These are phyloP conservation scores for Hippoglossus hippoglossus DNA, from an alignment of 2,797 vertebrate genomes.

Conservation along the genomic window DNA sequence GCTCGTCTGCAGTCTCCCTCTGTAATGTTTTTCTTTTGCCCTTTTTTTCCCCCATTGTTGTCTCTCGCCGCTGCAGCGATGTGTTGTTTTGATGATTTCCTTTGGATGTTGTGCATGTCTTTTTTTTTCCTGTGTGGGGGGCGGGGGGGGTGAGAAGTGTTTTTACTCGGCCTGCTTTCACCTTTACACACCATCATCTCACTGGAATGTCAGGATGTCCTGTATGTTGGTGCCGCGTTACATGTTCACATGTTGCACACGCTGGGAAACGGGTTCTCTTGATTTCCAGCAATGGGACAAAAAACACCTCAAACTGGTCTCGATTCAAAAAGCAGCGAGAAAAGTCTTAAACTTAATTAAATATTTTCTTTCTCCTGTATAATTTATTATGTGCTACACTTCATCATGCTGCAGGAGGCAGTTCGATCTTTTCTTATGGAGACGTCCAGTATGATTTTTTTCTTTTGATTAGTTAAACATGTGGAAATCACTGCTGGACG, in stretches of 20 bases:
- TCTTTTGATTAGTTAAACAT: too few species aligned
- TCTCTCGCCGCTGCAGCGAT: constrained; percentile 50
- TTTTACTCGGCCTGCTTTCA: constrained; percentile 36
- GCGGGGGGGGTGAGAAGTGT: constrained; percentile 29
- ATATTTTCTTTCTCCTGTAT: too few species aligned
- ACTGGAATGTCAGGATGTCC: constrained; percentile 61
- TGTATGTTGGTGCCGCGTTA: constrained; percentile 15
- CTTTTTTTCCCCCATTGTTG: constrained; percentile 63
- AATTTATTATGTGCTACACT: neutral
- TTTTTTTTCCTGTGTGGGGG: neutral
- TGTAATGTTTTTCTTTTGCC: constrained; percentile 71
- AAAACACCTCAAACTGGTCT: too few species aligned
- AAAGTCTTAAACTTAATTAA: too few species aligned
- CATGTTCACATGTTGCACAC: constrained; percentile 2
- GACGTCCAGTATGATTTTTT: too few species aligned
- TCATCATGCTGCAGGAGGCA: too few species aligned
- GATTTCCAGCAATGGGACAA: neutral
- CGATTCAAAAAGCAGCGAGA: neutral
- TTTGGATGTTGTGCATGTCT: constrained; percentile 50
- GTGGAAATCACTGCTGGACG: neutral
- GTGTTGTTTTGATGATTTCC: constrained; percentile 67
- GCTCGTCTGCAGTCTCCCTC: constrained; percentile 75
- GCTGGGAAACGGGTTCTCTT: constrained; percentile 12
- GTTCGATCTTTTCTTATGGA: too few species aligned
- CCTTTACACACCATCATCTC: constrained; percentile 39